Percentiles rank a stretch among this genome's conserved stretches.
Conservation (phyloP, 2,888 invertebrate species). For the Rotaria socialis region DNA sequence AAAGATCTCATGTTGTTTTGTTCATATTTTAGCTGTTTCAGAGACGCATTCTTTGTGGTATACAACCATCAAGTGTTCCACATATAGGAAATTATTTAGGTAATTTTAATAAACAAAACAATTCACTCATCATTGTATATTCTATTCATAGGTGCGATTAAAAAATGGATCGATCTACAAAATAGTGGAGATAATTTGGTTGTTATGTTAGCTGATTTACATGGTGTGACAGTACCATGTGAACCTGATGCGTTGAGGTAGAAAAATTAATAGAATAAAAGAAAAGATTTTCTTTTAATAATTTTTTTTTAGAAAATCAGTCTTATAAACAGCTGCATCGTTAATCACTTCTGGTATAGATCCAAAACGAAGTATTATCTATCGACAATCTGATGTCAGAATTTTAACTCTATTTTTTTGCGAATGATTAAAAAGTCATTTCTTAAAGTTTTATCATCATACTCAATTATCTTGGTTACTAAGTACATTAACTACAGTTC, state of each 20-base stretch:
- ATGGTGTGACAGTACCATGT: conserved; percentile 67
- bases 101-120: neutral
- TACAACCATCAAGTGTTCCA: conserved; percentile 88
- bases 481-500: conserved; percentile 36
- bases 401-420: too few species aligned
- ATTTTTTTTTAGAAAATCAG: conserved; percentile 25
- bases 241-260: conserved; percentile 42
- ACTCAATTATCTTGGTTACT: conserved; percentile 44
- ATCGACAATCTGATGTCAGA: conserved; percentile 54
- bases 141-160: conserved; percentile 69
- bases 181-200: conserved; percentile 62
- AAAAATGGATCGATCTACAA: conserved; percentile 79
- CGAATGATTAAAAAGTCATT: neutral
- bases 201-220: conserved; percentile 81
- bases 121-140: too few species aligned
- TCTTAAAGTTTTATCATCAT: conserved; percentile 32
- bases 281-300: neutral
- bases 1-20: too few species aligned
- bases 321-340: conserved; percentile 39
- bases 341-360: conserved; percentile 44
- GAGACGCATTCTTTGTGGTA: conserved; percentile 74
- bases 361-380: conserved; percentile 39
- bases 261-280: neutral
- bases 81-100: conserved; percentile 89
- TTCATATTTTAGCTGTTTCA: neutral